A percentile compares a stretch with the other conserved stretches of the same genome.
Conservation (phyloP, 1,140 invertebrate species). For the Drosophila sulfurigaster region DNA sequence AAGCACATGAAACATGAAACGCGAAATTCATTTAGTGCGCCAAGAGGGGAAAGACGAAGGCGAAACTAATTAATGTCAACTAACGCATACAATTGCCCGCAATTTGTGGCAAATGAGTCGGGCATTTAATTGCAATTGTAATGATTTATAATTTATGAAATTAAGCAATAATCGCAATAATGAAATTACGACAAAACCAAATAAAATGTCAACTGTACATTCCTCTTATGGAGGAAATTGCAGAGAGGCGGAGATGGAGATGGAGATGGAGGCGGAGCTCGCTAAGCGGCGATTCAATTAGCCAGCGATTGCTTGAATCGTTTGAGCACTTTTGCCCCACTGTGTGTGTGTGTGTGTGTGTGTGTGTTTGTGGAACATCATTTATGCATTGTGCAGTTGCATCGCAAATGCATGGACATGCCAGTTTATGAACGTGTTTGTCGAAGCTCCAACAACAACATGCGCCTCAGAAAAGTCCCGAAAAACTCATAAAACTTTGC, state of each 20-base stretch:
- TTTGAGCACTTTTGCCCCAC: constrained; percentile 3
- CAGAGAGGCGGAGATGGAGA: too few relatives aligned
- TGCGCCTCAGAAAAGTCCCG: constrained; percentile 18
- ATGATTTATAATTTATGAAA: constrained; percentile 79
- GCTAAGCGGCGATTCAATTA: constrained; percentile 39
- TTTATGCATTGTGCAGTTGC: constrained; percentile 38
- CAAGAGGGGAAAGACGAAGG: not conserved
- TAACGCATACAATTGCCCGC: constrained; percentile 40
- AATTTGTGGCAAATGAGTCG: constrained; percentile 34
- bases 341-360: not conserved
- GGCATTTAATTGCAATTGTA: constrained; percentile 56
- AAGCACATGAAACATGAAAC: not conserved
- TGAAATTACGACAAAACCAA: constrained; percentile 20
- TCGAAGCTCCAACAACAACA: constrained; percentile 5
- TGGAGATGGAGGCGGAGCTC: too few relatives aligned
- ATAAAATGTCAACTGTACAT: constrained; percentile 27
- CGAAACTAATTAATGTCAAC: constrained; percentile 61
- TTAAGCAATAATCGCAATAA: constrained; percentile 38
- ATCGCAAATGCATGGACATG: constrained; percentile 35
- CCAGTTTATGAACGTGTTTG: constrained; percentile 2
- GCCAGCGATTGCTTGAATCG: constrained; percentile 13
- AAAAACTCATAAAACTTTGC: constrained; percentile 66
- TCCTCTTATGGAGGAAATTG: too few relatives aligned
- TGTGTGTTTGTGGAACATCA: constrained; percentile 2
- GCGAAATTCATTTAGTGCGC: constrained; percentile 21